Conservation (phyloP, 2,797 vertebrate species). For the Pelochelys cantorii region DNA sequence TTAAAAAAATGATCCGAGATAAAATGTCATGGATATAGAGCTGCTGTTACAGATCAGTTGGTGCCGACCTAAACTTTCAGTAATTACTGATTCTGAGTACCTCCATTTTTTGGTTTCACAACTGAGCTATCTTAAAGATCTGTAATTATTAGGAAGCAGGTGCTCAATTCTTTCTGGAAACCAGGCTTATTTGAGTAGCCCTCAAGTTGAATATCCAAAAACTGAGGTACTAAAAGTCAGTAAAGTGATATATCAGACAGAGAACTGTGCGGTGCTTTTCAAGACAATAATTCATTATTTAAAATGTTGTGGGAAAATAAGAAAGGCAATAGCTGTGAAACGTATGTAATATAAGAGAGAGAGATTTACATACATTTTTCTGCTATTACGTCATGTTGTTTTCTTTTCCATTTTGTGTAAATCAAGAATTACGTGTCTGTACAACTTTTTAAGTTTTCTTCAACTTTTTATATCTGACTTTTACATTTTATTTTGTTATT, state of each 20-base stretch:
- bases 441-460: conserved; percentile 22
- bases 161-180: not conserved
- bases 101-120: not conserved
- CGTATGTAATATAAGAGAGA: not conserved
- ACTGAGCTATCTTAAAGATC: not conserved
- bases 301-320: not conserved
- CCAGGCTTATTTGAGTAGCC: not conserved
- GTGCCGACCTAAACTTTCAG: not conserved
- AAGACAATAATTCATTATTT: not conserved
- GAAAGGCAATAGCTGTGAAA: not conserved
- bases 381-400: not conserved
- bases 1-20: not conserved
- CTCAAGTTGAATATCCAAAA: not conserved
- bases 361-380: not conserved
- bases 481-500: not conserved
- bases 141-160: not conserved
- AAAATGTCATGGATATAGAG: not conserved
- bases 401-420: not conserved
- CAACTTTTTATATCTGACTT: not conserved
- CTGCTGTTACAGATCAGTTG: not conserved
- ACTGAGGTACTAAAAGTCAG: not conserved
- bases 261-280: not conserved
- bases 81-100: not conserved
- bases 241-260: not conserved
- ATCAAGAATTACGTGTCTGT: not conserved